A percentile compares a stretch with the other conserved stretches of the same genome.
Evolutionary conservation across 2,888 invertebrate genomes (phyloP).

Genomic region (Agrotis exclamationis): DNA sequence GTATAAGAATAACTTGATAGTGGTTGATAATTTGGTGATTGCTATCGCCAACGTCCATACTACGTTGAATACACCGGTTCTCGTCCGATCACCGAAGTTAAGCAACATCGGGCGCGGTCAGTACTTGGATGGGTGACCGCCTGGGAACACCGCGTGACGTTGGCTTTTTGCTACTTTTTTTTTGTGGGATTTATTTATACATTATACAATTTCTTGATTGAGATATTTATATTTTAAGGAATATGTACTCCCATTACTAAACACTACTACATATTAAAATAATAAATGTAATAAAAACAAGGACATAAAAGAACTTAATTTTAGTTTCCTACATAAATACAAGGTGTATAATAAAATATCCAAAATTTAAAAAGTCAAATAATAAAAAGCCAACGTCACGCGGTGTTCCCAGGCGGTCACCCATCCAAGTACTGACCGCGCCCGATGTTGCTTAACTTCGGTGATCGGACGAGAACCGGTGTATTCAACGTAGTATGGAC

Average conservation of each 20-base stretch:
- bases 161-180: slow-evolving; percentile 77
- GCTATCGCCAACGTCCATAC: slow-evolving; percentile 77
- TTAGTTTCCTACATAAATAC: too few species aligned
- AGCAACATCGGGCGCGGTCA: slow-evolving; percentile 88
- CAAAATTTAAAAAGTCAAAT: too few species aligned
- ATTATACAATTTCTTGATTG: too few species aligned
- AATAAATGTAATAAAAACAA: too few species aligned
- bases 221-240: too few species aligned
- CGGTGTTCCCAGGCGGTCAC: slow-evolving; percentile 88
- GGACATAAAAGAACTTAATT: too few species aligned
- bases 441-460: slow-evolving; percentile 89
- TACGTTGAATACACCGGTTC: slow-evolving; percentile 87
- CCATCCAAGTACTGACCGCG: slow-evolving; percentile 89
- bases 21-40: not conserved
- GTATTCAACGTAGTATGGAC: slow-evolving; percentile 86
- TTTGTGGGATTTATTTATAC: too few species aligned
- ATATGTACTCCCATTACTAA: too few species aligned
- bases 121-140: slow-evolving; percentile 90
- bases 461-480: slow-evolving; percentile 90
- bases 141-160: slow-evolving; percentile 86
- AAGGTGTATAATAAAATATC: too few species aligned
- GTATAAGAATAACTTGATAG: too few species aligned
- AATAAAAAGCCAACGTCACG: slow-evolving; percentile 81
- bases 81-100: slow-evolving; percentile 90
- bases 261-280: too few species aligned